Evolutionary conservation across 2,888 invertebrate species (phyloP).

Genomic region (Drosophila birchii): DNA sequence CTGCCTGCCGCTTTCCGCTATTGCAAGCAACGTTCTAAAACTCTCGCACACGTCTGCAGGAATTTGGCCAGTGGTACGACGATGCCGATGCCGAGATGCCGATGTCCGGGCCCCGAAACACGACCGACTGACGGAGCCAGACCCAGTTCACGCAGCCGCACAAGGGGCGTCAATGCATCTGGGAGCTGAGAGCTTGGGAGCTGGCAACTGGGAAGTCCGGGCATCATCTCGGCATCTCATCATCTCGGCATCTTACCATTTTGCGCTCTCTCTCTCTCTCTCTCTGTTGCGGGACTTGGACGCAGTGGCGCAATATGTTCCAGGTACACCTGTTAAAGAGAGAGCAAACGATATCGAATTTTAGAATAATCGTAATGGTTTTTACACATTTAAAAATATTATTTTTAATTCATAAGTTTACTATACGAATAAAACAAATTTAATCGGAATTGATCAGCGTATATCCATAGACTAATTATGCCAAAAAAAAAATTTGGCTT

Average conservation of each 20-base stretch:
- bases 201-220: slow-evolving; percentile 5
- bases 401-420: too few relatives aligned
- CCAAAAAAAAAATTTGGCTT: too few relatives aligned
- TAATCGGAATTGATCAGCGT: neutral
- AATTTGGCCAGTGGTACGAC: slow-evolving; percentile 10
- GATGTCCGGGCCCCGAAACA: slow-evolving; percentile 9
- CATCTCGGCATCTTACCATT: neutral
- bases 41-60: slow-evolving; percentile 73
- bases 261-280: neutral
- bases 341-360: neutral
- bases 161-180: neutral
- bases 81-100: slow-evolving; percentile 1
- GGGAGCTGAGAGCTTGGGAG: neutral
- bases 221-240: neutral
- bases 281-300: neutral
- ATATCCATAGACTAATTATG: too few relatives aligned
- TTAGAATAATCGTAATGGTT: neutral
- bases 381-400: neutral
- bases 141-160: slow-evolving; percentile 11
- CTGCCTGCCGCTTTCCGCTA: slow-evolving; percentile 73
- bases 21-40: slow-evolving; percentile 77
- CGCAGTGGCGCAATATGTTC: slow-evolving; percentile 10
- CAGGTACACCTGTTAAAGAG: slow-evolving; percentile 2
- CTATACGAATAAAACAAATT: neutral
- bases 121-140: slow-evolving; percentile 4